Evolutionary conservation across 2,888 invertebrate species (phyloP), one percentile per base, ranked within the genome.

Genomic region (Lottia gigantea): DNA sequence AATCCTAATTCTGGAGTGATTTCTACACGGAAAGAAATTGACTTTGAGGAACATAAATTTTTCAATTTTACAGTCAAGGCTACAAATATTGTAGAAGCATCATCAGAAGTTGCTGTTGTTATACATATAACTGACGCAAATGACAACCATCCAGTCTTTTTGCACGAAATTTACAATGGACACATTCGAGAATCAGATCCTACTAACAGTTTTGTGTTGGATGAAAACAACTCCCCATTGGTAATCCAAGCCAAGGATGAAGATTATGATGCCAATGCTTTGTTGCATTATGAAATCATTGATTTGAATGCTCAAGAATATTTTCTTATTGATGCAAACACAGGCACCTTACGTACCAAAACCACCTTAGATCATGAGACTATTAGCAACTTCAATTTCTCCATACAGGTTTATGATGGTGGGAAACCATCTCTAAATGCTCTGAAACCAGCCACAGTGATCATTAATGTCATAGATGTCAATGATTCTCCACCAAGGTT

Each of bases 401-500:
- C 93, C 83, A 96, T 97, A 14, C 92, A 94, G 90, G 86, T 86
- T 0, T 74, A 72, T 63, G 86, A 87, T 72, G 74, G 77, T 86
- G 97, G 96, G 0, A 92, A 92, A 76, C 97, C 97, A 2, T 92
- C 93, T 67, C 90, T 95, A 31, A 92, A 93, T 26, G 94, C 95
- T 0, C 93, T 93, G 80, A 92, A 92, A 70, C 92, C 93, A 15
- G 96, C 97, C 0, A 91, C 91, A 74, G 95, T 98, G 16, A 90
- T 91, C 76, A 94, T 98, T 40, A 90, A 90, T 71, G 92, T 97
- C 46, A 91, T 81, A 66, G 95, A 96, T 89, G 93, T 95, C 8
- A 96, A 97, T 89, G 96, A 97, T 87, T 95, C 95, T 80, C 92
- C 95, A n/a, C 97, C 97, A 3, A 90, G 91, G 68, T 97, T 97